Evolutionary conservation across 2,113 vertebrate genomes (phyloP).

Genomic region (Pogona vitticeps): DNA sequence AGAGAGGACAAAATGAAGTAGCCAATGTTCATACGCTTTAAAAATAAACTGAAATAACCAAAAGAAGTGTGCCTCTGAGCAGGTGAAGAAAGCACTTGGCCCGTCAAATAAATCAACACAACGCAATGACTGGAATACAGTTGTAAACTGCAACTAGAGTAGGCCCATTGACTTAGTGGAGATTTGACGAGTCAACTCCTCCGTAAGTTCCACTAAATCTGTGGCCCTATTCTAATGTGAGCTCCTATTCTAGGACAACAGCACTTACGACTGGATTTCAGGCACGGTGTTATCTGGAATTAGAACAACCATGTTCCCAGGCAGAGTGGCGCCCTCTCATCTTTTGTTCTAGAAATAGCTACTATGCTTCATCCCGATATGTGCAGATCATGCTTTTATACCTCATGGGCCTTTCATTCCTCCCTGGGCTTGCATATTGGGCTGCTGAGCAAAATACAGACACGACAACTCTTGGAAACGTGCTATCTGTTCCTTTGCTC

Average conservation of each 20-base stretch:
- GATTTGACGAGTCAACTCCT: no score
- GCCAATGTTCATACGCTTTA: not conserved
- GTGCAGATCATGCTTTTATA: not conserved
- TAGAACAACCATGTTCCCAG: not conserved
- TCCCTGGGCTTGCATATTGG: constrained; percentile 11
- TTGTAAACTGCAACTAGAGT: no score
- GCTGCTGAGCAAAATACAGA: constrained; percentile 37
- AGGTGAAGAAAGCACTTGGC: not conserved
- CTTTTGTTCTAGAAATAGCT: constrained; percentile 11
- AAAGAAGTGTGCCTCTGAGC: not conserved
- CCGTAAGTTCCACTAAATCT: no score
- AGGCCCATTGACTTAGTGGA: no score
- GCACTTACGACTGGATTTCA: no score
- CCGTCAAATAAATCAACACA: not conserved
- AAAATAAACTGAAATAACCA: not conserved
- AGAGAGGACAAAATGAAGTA: not conserved
- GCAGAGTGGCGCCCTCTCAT: constrained; percentile 4
- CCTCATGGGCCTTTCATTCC: not conserved
- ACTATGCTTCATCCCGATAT: not conserved
- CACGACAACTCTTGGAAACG: constrained; percentile 35
- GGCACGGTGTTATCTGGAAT: not conserved
- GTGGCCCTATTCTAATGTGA: no score
- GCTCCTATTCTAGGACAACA: no score
- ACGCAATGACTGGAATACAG: not conserved
- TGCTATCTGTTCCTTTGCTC: not conserved